These are phyloP conservation scores for Crotalus tigris DNA, from an alignment of 2,113 vertebrate genomes.

Conservation along the genomic window DNA sequence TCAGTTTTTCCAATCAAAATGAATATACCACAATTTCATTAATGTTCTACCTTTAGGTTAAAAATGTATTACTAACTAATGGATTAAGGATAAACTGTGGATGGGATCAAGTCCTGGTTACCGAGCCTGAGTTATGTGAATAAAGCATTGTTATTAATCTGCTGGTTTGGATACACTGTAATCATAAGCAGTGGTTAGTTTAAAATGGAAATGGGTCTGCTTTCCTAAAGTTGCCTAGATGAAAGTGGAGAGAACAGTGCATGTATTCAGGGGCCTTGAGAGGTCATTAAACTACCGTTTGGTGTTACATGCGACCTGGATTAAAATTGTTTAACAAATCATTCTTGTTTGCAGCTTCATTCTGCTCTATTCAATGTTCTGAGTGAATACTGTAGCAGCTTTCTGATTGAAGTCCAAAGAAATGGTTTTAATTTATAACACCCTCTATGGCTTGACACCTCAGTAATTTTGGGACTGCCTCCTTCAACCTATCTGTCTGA, in stretches of 20 bases:
- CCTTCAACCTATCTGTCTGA: not conserved
- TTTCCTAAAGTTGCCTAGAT: not conserved
- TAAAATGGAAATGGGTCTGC: not conserved
- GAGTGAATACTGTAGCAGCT: not conserved
- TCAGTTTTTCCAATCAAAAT: constrained; percentile 35
- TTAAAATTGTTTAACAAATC: constrained; percentile 17
- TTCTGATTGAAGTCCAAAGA: not conserved
- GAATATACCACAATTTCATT: constrained; percentile 35
- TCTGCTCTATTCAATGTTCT: not conserved
- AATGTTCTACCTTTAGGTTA: constrained; percentile 32
- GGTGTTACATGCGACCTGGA: not conserved
- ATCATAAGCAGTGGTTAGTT: not conserved
- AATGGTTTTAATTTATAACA: not conserved
- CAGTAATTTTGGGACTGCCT: not conserved
- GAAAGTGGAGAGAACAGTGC: not conserved
- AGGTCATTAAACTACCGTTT: not conserved
- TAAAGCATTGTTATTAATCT: not conserved
- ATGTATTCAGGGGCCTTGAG: not conserved
- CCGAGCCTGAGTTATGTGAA: not conserved
- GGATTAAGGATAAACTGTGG: not conserved
- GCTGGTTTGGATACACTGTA: not conserved
- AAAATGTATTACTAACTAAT: not conserved
- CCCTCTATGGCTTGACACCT: not conserved
- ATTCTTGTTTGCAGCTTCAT: not conserved
- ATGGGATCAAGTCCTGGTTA: not conserved